A percentile compares a stretch with the other conserved stretches of the same genome.
phyloP scores from a whole-genome alignment of 2,797 vertebrate genomes.

The Falco columbarius region DNA sequence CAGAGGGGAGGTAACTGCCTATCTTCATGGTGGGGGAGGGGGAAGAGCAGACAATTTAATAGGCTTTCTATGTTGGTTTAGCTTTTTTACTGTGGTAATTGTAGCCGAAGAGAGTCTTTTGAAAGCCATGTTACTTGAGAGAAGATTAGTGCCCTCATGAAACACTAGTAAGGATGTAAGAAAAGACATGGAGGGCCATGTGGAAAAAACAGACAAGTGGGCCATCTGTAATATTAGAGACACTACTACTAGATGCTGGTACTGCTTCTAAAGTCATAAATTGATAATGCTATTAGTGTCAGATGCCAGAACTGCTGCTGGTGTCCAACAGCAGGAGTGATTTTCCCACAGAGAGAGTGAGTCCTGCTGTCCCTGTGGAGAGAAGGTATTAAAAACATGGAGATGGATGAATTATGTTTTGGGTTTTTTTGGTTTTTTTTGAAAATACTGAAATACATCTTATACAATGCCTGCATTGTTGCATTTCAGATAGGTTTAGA shows the following conservation, averaged over 20 bases:
- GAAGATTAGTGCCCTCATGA: background rate
- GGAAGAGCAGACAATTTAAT: background rate
- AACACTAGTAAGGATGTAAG: slow-evolving; percentile 20
- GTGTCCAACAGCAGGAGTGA: slow-evolving; percentile 45
- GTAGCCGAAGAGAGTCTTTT: background rate
- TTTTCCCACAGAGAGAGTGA: slow-evolving; percentile 60
- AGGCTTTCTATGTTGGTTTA: background rate
- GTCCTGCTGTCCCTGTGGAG: slow-evolving; percentile 51
- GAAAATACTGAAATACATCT: slow-evolving; percentile 44
- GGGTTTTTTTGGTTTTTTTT: background rate
- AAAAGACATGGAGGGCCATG: background rate
- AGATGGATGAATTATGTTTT: slow-evolving; percentile 48
- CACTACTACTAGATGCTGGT: slow-evolving; percentile 31
- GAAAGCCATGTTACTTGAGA: background rate
- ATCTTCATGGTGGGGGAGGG: background rate
- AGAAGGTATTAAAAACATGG: slow-evolving; percentile 50
- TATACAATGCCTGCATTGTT: background rate
- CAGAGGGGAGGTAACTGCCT: background rate
- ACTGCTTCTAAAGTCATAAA: slow-evolving; percentile 52
- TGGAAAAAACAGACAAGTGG: slow-evolving; percentile 23
- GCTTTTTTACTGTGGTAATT: background rate
- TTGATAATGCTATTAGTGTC: slow-evolving; percentile 61
- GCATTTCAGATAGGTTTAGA: slow-evolving; percentile 14
- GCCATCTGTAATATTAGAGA: slow-evolving; percentile 33
- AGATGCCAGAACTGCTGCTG: slow-evolving; percentile 39